Conservation (phyloP, 2,888 invertebrate genomes). For the Hydrotaea cyrtoneurina region DNA sequence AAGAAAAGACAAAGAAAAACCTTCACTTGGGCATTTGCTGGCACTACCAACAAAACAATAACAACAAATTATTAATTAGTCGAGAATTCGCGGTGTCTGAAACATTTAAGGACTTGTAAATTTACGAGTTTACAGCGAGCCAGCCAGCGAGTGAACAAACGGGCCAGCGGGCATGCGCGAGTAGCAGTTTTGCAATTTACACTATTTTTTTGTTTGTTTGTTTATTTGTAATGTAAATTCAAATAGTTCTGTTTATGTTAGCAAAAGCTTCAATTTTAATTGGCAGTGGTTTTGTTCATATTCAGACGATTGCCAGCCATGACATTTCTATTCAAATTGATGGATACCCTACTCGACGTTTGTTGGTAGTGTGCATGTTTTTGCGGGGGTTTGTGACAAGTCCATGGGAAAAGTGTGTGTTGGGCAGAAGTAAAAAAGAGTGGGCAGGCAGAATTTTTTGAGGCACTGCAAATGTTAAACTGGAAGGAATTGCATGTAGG, state of each 20-base stretch:
- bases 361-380: not conserved
- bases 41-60: conserved; percentile 10
- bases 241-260: not conserved
- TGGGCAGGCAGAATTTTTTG: too few relatives aligned
- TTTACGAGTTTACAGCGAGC: not conserved
- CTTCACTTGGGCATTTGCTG: conserved; percentile 35
- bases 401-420: too few relatives aligned
- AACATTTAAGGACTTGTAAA: conserved; percentile 6
- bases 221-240: not conserved
- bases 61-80: conserved; percentile 12
- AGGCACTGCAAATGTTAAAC: too few relatives aligned
- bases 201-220: not conserved
- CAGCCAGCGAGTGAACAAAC: too few relatives aligned
- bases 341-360: not conserved
- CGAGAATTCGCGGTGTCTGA: conserved; percentile 4
- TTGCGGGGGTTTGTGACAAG: too few relatives aligned
- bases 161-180: too few relatives aligned
- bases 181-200: not conserved
- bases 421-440: too few relatives aligned
- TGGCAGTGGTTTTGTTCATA: not conserved
- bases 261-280: not conserved
- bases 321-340: conserved; percentile 55
- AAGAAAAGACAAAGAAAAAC: conserved; percentile 54
- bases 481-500: too few relatives aligned
- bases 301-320: conserved; percentile 23